These are phyloP conservation scores for Cydia amplana DNA, from an alignment of 1,140 invertebrate genomes.

Conservation along the genomic window DNA sequence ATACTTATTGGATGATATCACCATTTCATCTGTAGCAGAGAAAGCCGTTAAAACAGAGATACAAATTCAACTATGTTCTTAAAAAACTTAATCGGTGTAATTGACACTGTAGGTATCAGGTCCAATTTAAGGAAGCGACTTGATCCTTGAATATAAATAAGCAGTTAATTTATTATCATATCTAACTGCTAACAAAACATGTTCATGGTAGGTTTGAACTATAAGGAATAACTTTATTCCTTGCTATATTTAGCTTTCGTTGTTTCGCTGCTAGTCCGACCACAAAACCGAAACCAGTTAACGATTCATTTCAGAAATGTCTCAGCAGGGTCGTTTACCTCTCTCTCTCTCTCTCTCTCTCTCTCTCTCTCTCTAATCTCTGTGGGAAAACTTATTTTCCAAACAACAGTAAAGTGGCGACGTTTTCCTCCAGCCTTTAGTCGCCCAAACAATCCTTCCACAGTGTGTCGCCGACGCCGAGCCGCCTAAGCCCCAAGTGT, in stretches of 20 bases:
- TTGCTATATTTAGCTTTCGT: neutral
- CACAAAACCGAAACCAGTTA: slow-evolving; percentile 23
- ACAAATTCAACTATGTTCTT: too few species aligned
- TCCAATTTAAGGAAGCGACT: too few species aligned
- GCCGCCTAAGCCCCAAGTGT: slow-evolving; percentile 59
- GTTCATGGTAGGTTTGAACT: neutral
- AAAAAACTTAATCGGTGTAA: too few species aligned
- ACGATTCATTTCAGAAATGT: slow-evolving; percentile 33
- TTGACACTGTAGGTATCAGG: too few species aligned
- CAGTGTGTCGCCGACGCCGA: slow-evolving; percentile 45
- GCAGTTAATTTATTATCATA: too few species aligned
- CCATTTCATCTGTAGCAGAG: slow-evolving; percentile 86
- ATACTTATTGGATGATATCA: slow-evolving; percentile 89
- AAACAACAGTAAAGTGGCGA: slow-evolving; percentile 41
- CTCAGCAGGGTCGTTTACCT: slow-evolving; percentile 23
- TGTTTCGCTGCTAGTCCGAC: neutral
- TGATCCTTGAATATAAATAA: too few species aligned
- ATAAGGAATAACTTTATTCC: neutral
- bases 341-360: too few species aligned
- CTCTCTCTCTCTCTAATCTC: slow-evolving; percentile 37
- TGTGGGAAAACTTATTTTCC: slow-evolving; percentile 48
- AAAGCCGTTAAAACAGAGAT: neutral
- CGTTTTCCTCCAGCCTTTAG: slow-evolving; percentile 44
- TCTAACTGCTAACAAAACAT: slow-evolving; percentile 13
- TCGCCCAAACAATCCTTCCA: slow-evolving; percentile 47